Evolutionary conservation across 1,140 invertebrate genomes (phyloP), one percentile per base, ranked within the genome.

Genomic region (Drosophila varians): DNA sequence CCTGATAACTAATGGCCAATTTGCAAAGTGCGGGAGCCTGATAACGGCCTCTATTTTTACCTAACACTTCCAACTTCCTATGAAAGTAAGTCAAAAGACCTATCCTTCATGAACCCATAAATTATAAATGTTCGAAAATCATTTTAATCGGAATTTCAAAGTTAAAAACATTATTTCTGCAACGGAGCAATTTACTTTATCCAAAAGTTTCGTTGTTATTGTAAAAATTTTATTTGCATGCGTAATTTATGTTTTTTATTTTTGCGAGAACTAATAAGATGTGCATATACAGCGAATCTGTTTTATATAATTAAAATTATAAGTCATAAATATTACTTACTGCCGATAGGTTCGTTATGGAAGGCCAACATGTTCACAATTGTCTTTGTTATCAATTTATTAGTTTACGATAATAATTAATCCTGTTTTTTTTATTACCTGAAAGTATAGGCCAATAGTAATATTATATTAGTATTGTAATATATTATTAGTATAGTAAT

Each of bases 281-380:
- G n/a, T n/a, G n/a, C n/a, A n/a, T n/a, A n/a, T n/a, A n/a, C n/a
- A n/a, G n/a, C n/a, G n/a, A n/a, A n/a, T n/a, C n/a, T n/a, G n/a
- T n/a, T n/a, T 21, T 21, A 21, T 21, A 21, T 25, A 38, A 23
- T 19, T 47, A 38, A 47, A 51, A 46, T n/a, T n/a, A n/a, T n/a
- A n/a, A n/a, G n/a, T n/a, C n/a, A n/a, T n/a, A n/a, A n/a, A n/a
- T n/a, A n/a, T n/a, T 84, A 86, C 80, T 84, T 49, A 84, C 80
- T 84, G 23, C 76, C 80, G 53, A 86, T 86, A 48, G 79, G 72
- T 46, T 84, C 80, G 61, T 84, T 80, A 55, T 84, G 79, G 52
- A 84, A 86, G 79, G 79, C 80, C 75, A 84, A 79, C 79, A 84
- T 86, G 56, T 75, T 79, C 23, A 36, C 34, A 47, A 23, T 46